Percentiles rank a stretch among this genome's conserved stretches.
phyloP scores from a whole-genome alignment of 2,797 vertebrate genomes.

The Tenualosa ilisha region DNA sequence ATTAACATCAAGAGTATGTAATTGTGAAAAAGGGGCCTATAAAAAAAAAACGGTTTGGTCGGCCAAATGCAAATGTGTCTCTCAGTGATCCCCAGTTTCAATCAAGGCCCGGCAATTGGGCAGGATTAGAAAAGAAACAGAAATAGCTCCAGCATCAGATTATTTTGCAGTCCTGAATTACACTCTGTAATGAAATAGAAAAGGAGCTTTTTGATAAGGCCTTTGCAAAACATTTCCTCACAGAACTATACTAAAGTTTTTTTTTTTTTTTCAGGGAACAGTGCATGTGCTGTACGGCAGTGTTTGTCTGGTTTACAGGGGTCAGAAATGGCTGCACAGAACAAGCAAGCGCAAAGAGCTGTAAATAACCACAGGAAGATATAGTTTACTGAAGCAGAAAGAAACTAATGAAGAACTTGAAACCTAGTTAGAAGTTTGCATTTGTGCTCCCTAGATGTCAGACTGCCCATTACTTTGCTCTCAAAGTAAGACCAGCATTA shows the following conservation, averaged over 20 bases:
- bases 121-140: conserved; percentile 52
- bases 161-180: conserved; percentile 44
- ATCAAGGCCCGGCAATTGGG: conserved; percentile 59
- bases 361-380: neutral
- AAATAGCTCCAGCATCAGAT: conserved; percentile 49
- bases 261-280: neutral
- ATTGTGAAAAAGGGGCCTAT: conserved; percentile 72
- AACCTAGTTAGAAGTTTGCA: neutral
- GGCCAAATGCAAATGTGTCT: conserved; percentile 72
- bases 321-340: neutral
- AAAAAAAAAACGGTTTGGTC: conserved; percentile 78
- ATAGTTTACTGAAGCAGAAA: neutral
- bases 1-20: conserved; percentile 77
- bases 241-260: neutral
- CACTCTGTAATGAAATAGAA: conserved; percentile 50
- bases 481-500: neutral
- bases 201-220: conserved; percentile 39
- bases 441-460: neutral
- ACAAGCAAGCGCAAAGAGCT: neutral
- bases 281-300: neutral
- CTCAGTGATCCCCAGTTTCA: conserved; percentile 64
- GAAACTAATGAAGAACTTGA: neutral
- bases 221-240: conserved; percentile 28
- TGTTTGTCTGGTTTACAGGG: neutral
- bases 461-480: neutral